A percentile compares a stretch with the other conserved stretches of the same genome.
phyloP scores from a whole-genome alignment of 2,113 vertebrate genomes.

The Planiliza haematocheilus region DNA sequence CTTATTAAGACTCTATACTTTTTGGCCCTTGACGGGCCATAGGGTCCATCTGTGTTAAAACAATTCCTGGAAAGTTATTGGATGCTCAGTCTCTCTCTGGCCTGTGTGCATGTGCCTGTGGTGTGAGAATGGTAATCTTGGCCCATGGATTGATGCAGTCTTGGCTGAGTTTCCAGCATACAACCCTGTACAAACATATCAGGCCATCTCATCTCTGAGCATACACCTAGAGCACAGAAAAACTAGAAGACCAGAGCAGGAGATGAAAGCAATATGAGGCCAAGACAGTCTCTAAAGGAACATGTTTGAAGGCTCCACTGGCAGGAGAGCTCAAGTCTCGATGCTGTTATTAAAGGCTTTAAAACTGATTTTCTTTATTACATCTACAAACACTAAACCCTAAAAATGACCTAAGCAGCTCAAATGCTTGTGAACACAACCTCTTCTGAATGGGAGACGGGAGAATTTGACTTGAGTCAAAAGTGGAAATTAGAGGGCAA shows the following conservation, averaged over 20 bases:
- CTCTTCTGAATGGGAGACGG: conserved; percentile 11
- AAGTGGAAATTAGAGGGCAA: conserved; percentile 17
- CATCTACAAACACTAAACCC: conserved; percentile 51
- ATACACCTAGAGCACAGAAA: conserved; percentile 48
- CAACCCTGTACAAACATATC: conserved; percentile 70
- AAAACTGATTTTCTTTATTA: conserved; percentile 65
- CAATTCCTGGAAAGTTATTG: conserved; percentile 46
- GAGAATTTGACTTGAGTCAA: conserved; percentile 22
- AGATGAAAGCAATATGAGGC: conserved; percentile 42
- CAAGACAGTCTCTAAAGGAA: conserved; percentile 48
- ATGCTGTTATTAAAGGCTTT: conserved; percentile 56
- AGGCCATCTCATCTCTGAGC: conserved; percentile 53
- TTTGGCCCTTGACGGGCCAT: not conserved
- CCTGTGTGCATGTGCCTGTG: conserved; percentile 59
- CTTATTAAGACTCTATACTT: not conserved
- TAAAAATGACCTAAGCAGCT: conserved; percentile 64
- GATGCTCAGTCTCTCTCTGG: conserved; percentile 47
- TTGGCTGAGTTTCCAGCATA: conserved; percentile 56
- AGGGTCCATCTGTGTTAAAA: not conserved
- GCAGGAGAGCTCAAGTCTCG: conserved; percentile 49
- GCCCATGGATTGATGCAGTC: conserved; percentile 42
- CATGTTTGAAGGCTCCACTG: conserved; percentile 54
- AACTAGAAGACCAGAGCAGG: conserved; percentile 3
- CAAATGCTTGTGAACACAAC: conserved; percentile 21
- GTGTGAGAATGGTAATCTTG: conserved; percentile 76